Conservation (phyloP, 1,140 invertebrate genomes). For the Bombus pascuorum region DNA sequence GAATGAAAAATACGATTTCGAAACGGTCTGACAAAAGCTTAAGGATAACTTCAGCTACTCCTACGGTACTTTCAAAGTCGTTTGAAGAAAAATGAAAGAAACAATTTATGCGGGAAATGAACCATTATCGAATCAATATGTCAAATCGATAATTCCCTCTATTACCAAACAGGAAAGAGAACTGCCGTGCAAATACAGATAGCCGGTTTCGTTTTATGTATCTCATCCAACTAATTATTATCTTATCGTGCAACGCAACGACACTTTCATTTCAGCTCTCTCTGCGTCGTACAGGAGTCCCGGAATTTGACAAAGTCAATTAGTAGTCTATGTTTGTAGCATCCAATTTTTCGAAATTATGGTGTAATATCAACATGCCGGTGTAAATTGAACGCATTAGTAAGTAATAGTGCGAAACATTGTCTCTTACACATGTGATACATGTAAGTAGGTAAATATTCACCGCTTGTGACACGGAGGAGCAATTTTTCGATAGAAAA, state of each 20-base stretch:
- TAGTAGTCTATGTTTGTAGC: background rate
- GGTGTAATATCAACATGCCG: background rate
- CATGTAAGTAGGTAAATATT: background rate
- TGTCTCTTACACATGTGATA: background rate
- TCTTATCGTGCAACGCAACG: slow-evolving; percentile 23
- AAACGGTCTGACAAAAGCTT: background rate
- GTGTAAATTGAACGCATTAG: background rate
- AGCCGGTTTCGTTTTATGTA: slow-evolving; percentile 20
- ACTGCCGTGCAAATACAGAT: slow-evolving; percentile 2
- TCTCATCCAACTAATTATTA: background rate
- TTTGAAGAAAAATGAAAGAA: background rate
- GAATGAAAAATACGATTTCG: background rate
- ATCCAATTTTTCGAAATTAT: slow-evolving; percentile 33
- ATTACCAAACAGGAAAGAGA: background rate
- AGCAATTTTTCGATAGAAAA: background rate
- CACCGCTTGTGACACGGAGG: background rate
- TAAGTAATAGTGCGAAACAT: background rate
- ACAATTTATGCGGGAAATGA: background rate
- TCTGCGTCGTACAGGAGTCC: background rate
- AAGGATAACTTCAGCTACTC: slow-evolving; percentile 9
- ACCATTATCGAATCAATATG: background rate
- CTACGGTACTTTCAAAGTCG: background rate
- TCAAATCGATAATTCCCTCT: slow-evolving; percentile 11
- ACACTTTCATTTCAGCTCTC: background rate
- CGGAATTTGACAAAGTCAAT: background rate